Percentiles rank a stretch among this genome's conserved stretches.
phyloP scores from a whole-genome alignment of 2,113 vertebrate genomes.

The Uropsilus gracilis region DNA sequence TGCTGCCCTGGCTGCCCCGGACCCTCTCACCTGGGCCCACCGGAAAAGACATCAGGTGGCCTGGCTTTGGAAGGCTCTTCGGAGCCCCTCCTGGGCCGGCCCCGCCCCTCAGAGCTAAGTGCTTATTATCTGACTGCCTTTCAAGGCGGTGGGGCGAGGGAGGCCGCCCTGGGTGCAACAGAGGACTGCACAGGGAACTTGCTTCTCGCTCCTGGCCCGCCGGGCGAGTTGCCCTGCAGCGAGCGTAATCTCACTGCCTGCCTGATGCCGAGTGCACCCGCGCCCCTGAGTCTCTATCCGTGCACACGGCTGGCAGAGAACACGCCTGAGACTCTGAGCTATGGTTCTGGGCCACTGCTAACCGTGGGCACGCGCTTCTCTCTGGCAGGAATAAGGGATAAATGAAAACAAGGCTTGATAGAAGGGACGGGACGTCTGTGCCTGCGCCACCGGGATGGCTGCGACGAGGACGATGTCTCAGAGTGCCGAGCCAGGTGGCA shows the following conservation, averaged over 20 bases:
- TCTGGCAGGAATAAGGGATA: conserved; percentile 39
- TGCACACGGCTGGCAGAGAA: too few species aligned
- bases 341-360: conserved; percentile 40
- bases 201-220: not conserved
- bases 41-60: not conserved
- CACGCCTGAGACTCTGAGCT: not conserved
- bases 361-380: conserved; percentile 1
- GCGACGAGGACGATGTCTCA: not conserved
- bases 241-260: conserved; percentile 50
- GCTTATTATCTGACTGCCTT: not conserved
- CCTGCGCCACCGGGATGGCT: fast-evolving
- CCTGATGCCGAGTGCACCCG: not conserved
- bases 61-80: not conserved
- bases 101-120: not conserved
- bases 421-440: not conserved
- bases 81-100: not conserved
- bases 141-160: not conserved
- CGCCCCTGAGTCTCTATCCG: conserved; percentile 51
- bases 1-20: not conserved
- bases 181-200: conserved; percentile 46
- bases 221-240: conserved; percentile 62
- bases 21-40: not conserved
- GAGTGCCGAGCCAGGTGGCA: not conserved
- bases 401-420: not conserved
- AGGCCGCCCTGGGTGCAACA: not conserved